A percentile compares a stretch with the other conserved stretches of the same genome.
Conservation (phyloP, 2,888 invertebrate species). For the Lamellibrachia satsuma region DNA sequence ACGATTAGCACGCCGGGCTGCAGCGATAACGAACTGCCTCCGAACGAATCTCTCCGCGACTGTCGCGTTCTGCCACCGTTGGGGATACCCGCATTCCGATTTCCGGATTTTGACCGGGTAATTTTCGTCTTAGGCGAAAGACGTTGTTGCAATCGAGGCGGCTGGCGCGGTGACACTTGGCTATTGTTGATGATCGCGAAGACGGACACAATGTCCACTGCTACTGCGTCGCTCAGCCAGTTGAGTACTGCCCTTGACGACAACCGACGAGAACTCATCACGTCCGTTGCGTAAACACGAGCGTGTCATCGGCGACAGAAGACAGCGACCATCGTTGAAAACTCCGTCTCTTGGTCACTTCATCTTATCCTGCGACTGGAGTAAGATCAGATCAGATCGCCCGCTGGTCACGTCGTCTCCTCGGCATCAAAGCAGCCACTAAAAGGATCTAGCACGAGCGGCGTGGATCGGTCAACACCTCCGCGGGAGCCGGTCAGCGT, state of each 20-base stretch:
- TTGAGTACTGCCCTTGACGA: background rate
- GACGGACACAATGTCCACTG: background rate
- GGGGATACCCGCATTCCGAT: background rate
- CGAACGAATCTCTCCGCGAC: background rate
- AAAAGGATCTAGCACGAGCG: slow-evolving; percentile 3
- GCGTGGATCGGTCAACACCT: background rate
- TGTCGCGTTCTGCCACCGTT: background rate
- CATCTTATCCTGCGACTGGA: background rate
- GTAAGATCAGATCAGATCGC: background rate
- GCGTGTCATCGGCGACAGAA: background rate
- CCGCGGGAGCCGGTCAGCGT: background rate
- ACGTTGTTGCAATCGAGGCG: background rate
- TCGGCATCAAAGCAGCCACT: background rate
- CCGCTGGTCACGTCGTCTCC: background rate
- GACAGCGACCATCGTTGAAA: background rate
- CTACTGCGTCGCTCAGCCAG: background rate
- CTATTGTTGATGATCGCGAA: background rate
- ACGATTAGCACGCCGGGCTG: slow-evolving; percentile 1
- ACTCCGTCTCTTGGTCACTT: background rate
- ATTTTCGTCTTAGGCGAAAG: background rate
- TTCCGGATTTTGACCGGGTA: background rate
- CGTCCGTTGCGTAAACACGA: background rate
- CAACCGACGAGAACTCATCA: background rate
- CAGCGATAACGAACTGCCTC: slow-evolving; percentile 13
- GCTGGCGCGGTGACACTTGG: background rate